A percentile compares a stretch with the other conserved stretches of the same genome.
phyloP scores from a whole-genome alignment of 2,797 vertebrate genomes.

The Sebastes nivosus region DNA sequence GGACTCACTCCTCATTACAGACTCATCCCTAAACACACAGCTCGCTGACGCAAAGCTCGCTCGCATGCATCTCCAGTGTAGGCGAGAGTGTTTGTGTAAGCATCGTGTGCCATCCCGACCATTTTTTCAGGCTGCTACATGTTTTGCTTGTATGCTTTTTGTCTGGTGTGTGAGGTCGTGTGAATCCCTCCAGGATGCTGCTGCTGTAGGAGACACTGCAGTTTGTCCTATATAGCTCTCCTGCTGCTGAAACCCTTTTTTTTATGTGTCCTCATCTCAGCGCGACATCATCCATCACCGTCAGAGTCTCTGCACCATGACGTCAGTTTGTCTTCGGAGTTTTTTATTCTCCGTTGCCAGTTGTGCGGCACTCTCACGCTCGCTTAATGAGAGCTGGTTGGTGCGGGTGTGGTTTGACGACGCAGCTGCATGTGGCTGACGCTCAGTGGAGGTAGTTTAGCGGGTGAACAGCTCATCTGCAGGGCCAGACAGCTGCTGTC shows the following conservation, averaged over 20 bases:
- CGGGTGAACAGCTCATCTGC: conserved; percentile 64
- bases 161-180: neutral
- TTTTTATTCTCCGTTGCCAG: neutral
- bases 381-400: conserved; percentile 4
- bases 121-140: conserved; percentile 31
- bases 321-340: conserved; percentile 46
- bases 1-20: conserved; percentile 66
- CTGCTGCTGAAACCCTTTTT: conserved; percentile 39
- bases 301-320: conserved; percentile 63
- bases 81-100: conserved; percentile 44
- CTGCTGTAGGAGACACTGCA: conserved; percentile 21
- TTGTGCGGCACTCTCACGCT: neutral
- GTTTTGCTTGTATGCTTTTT: conserved; percentile 26
- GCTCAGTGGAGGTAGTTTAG: conserved; percentile 30
- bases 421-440: conserved; percentile 14
- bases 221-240: conserved; percentile 17
- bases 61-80: conserved; percentile 41
- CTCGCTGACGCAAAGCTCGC: conserved; percentile 60
- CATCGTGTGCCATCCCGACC: conserved; percentile 15
- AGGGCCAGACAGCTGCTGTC: conserved; percentile 63
- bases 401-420: conserved; percentile 46
- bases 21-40: conserved; percentile 68
- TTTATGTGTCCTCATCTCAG: conserved; percentile 43
- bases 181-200: conserved; percentile 1
- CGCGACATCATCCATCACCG: conserved; percentile 65